phyloP scores from a whole-genome alignment of 2,888 invertebrate genomes.

The Tuta absoluta region DNA sequence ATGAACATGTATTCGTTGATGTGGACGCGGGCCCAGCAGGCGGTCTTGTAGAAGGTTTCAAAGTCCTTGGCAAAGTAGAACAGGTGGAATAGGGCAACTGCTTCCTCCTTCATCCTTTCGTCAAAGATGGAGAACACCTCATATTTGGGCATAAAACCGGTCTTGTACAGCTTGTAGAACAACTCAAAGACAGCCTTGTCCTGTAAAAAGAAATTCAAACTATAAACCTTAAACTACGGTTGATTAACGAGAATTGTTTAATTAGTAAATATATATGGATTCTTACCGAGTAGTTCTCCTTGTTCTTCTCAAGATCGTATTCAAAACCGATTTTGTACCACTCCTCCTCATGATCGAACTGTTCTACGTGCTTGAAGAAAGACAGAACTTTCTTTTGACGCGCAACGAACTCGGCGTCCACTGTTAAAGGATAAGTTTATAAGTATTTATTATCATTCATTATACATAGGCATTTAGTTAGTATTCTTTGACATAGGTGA shows the following conservation, averaged over 20 bases:
- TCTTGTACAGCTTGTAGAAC: conserved; percentile 63
- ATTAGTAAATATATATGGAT: background rate
- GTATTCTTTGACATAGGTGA: no score
- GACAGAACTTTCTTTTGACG: conserved; percentile 31
- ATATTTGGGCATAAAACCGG: conserved; percentile 73
- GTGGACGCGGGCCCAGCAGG: conserved; percentile 79
- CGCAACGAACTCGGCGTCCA: conserved; percentile 38
- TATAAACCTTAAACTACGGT: background rate
- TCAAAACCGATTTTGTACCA: conserved; percentile 61
- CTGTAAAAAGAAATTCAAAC: conserved; percentile 46
- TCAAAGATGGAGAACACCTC: conserved; percentile 77
- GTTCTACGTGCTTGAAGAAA: conserved; percentile 70
- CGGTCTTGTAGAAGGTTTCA: conserved; percentile 81
- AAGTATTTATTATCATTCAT: background rate
- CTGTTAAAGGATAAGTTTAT: conserved; percentile 34
- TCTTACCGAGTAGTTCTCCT: conserved; percentile 64
- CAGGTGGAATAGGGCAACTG: conserved; percentile 77
- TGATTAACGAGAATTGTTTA: background rate
- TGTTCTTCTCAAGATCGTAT: conserved; percentile 63
- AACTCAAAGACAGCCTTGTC: conserved; percentile 68
- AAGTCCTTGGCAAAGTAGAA: conserved; percentile 83
- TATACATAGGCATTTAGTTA: no score
- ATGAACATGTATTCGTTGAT: conserved; percentile 84
- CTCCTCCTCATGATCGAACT: conserved; percentile 55
- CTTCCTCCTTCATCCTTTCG: conserved; percentile 70